Conservation (phyloP, 37 sponge, comb jelly and placozoan genomes). For the Spongia lamella region DNA sequence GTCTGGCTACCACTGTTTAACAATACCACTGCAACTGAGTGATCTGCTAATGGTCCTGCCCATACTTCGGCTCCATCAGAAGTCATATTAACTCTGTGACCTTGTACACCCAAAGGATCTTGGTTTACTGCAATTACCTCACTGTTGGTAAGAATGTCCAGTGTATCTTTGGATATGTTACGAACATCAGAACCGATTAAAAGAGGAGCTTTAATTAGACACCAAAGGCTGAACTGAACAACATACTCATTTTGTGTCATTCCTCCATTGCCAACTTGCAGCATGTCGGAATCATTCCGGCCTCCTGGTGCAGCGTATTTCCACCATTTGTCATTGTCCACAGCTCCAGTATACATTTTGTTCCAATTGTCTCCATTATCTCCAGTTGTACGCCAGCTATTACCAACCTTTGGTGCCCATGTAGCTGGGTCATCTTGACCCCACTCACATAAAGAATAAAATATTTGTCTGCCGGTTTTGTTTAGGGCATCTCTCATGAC, state of each 20-base stretch:
- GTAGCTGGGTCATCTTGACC: slow-evolving; percentile 58
- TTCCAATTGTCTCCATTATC: slow-evolving; percentile 74
- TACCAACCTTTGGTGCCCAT: slow-evolving; percentile 76
- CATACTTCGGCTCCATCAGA: slow-evolving; percentile 65
- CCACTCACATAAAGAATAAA: slow-evolving; percentile 88
- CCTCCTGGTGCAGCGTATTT: slow-evolving; percentile 72
- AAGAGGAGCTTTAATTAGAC: slow-evolving; percentile 81
- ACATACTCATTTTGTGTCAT: slow-evolving; percentile 65
- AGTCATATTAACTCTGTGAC: slow-evolving; percentile 32
- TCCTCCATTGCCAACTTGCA: slow-evolving; percentile 82
- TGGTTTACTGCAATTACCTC: slow-evolving; percentile 90
- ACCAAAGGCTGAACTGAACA: slow-evolving; percentile 88
- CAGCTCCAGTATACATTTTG: slow-evolving; percentile 57
- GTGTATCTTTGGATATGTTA: slow-evolving; percentile 54
- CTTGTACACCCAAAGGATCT: slow-evolving; percentile 70
- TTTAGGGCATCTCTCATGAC: slow-evolving; percentile 82
- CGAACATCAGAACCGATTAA: slow-evolving; percentile 78
- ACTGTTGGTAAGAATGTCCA: slow-evolving; percentile 77
- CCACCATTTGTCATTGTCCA: slow-evolving; percentile 62
- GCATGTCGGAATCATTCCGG: slow-evolving; percentile 90
- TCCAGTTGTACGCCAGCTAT: slow-evolving; percentile 87
- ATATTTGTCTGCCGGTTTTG: slow-evolving; percentile 66
- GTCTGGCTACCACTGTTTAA: slow-evolving; percentile 45
- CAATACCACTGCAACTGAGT: slow-evolving; percentile 50
- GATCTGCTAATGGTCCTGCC: slow-evolving; percentile 53